phyloP scores from a whole-genome alignment of 2,113 vertebrate genomes.

The Epinephelus fuscoguttatus region DNA sequence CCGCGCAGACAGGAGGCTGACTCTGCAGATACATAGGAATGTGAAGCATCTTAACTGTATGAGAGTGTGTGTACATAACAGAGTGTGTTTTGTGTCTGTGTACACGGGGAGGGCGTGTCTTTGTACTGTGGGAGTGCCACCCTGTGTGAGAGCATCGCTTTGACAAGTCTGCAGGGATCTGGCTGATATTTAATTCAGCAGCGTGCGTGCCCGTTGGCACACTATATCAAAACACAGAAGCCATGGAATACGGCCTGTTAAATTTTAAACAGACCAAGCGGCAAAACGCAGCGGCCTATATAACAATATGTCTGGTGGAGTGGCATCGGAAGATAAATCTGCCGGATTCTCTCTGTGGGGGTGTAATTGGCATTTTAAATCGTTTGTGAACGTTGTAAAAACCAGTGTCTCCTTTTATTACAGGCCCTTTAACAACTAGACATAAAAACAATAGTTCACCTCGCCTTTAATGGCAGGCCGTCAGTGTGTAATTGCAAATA shows the following conservation, averaged over 20 bases:
- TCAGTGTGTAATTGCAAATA: slow-evolving; percentile 64
- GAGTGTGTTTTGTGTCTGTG: neutral
- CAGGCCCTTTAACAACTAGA: slow-evolving; percentile 76
- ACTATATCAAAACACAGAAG: slow-evolving; percentile 65
- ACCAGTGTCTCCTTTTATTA: slow-evolving; percentile 79
- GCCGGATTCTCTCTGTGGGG: slow-evolving; percentile 15
- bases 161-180: slow-evolving; percentile 38
- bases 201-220: slow-evolving; percentile 29
- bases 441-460: slow-evolving; percentile 74
- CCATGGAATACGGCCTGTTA: slow-evolving; percentile 67
- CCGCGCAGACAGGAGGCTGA: slow-evolving; percentile 5
- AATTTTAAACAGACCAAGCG: slow-evolving; percentile 75
- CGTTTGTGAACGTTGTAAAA: slow-evolving; percentile 82
- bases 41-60: neutral
- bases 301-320: slow-evolving; percentile 68
- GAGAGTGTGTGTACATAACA: neutral
- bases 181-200: slow-evolving; percentile 68
- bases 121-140: neutral
- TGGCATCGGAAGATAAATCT: slow-evolving; percentile 70
- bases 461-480: slow-evolving; percentile 63
- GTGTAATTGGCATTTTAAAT: slow-evolving; percentile 79
- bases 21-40: slow-evolving; percentile 23
- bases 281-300: slow-evolving; percentile 68
- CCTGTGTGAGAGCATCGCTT: slow-evolving; percentile 14
- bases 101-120: neutral